Conservation (phyloP, 2,888 invertebrate species). For the Epinotia brunnichana region DNA sequence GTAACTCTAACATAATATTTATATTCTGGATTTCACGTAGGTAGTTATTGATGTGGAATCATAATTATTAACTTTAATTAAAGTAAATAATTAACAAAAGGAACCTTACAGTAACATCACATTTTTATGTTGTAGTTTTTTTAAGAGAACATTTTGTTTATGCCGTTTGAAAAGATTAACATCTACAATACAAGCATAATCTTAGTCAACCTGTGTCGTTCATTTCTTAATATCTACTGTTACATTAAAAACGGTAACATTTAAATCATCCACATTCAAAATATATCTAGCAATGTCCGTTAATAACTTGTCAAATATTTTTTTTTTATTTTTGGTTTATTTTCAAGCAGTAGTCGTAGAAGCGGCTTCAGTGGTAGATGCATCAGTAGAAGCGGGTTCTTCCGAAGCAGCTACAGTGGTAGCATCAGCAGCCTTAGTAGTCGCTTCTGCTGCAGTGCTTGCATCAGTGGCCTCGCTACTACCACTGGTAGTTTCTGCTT, state of each 20-base stretch:
- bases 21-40: not conserved
- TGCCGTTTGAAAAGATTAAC: not conserved
- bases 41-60: not conserved
- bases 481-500: conserved; percentile 30
- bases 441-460: conserved; percentile 42
- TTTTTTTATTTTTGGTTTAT: conserved; percentile 1
- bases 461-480: conserved; percentile 29
- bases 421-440: conserved; percentile 38
- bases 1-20: not conserved
- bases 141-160: not conserved
- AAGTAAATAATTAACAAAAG: not conserved
- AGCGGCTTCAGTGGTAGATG: conserved; percentile 45
- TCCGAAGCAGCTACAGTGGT: conserved; percentile 50
- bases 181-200: conserved; percentile 1
- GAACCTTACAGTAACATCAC: not conserved
- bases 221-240: not conserved
- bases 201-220: conserved; percentile 6
- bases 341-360: conserved; percentile 47
- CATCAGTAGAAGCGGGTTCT: conserved; percentile 46
- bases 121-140: not conserved
- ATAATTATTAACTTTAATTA: not conserved
- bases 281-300: conserved; percentile 15
- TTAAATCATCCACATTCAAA: conserved; percentile 23
- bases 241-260: not conserved
- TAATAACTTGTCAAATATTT: not conserved